These are phyloP conservation scores for Amyelois transitella DNA, from an alignment of 1,140 invertebrate species.

Conservation along the genomic window DNA sequence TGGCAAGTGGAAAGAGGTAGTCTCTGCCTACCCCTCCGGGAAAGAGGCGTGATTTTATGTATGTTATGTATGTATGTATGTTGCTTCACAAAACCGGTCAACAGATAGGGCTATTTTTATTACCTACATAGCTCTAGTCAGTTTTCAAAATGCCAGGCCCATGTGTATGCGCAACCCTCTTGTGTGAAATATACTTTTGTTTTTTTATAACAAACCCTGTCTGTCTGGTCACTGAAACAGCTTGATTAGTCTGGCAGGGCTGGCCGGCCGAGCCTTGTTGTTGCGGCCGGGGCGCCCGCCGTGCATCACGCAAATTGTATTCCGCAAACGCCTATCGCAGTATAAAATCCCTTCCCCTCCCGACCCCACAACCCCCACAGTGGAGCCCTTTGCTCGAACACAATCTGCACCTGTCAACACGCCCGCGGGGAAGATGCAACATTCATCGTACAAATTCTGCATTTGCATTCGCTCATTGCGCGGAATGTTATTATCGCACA, in stretches of 20 bases:
- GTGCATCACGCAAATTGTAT: slow-evolving; percentile 19
- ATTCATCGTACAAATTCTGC: slow-evolving; percentile 16
- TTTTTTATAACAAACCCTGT: not conserved
- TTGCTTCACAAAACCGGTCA: no score
- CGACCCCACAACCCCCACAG: not conserved
- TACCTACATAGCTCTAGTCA: no score
- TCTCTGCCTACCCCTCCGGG: no score
- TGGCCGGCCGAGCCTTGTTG: not conserved
- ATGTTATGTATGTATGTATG: no score
- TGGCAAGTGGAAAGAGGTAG: no score
- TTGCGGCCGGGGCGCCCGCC: not conserved
- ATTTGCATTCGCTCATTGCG: slow-evolving; percentile 24
- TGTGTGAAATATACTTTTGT: not conserved
- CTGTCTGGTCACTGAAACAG: slow-evolving; percentile 5
- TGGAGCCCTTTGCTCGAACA: not conserved
- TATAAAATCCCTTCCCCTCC: slow-evolving; percentile 4
- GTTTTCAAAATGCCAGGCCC: no score
- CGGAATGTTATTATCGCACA: slow-evolving; percentile 8
- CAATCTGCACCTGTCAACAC: slow-evolving; percentile 6
- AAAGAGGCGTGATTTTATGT: no score
- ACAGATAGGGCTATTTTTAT: no score
- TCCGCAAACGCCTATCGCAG: slow-evolving; percentile 7
- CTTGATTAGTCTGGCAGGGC: slow-evolving; percentile 4
- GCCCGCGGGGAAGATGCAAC: slow-evolving; percentile 13
- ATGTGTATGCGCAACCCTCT: not conserved